Percentiles rank a stretch among this genome's conserved stretches.
Conservation (phyloP, 1,140 invertebrate species). For the Pachyrhynchus sulphureomaculatus region DNA sequence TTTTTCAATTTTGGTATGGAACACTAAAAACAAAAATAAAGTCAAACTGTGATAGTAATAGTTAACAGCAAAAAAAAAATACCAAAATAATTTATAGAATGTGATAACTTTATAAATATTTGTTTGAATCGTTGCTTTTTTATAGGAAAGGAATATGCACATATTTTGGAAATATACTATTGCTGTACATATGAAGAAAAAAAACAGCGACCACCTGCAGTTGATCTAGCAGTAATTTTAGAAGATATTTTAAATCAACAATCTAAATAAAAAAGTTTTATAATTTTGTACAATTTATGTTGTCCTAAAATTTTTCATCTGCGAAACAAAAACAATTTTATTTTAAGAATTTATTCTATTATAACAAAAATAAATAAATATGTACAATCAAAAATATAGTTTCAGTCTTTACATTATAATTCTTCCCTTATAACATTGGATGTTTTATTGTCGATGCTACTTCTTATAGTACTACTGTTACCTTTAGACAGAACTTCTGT, state of each 20-base stretch:
- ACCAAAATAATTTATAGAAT: too few relatives aligned
- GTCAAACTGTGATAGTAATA: too few relatives aligned
- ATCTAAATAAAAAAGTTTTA: neutral
- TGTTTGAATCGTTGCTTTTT: too few relatives aligned
- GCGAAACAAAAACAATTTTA: neutral
- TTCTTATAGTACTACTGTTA: neutral
- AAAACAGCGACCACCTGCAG: conserved; percentile 62
- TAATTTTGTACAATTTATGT: neutral
- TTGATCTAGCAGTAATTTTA: conserved; percentile 38
- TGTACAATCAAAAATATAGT: conserved; percentile 12
- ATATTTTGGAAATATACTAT: conserved; percentile 69
- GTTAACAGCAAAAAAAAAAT: too few relatives aligned
- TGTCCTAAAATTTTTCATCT: neutral
- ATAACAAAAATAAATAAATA: conserved; percentile 16
- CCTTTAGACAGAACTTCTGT: conserved; percentile 4
- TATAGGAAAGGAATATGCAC: conserved; percentile 62
- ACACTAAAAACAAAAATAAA: too few relatives aligned
- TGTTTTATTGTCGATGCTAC: neutral
- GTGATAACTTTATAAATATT: too few relatives aligned
- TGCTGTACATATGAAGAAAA: conserved; percentile 67
- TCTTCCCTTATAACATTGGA: conserved; percentile 4
- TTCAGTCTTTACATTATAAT: conserved; percentile 29
- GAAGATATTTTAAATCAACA: conserved; percentile 17
- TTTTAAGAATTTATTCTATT: conserved; percentile 16
- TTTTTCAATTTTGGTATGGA: too few relatives aligned